Percentiles rank a stretch among this genome's conserved stretches.
phyloP scores from a whole-genome alignment of 2,888 invertebrate genomes.

The Agrenia bidenticulata region DNA sequence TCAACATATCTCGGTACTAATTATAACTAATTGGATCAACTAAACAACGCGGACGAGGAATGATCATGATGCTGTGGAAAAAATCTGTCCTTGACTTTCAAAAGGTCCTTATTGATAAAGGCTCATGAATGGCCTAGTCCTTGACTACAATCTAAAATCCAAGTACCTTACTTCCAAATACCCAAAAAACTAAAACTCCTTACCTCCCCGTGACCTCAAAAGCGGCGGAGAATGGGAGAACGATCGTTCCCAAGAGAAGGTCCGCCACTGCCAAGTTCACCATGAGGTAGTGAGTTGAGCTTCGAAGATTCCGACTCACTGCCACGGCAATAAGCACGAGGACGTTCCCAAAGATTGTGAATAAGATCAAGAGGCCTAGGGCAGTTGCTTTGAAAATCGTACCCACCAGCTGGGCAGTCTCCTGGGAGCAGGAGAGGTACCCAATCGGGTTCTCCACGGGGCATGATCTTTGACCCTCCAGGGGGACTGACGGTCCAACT shows the following conservation, averaged over 20 bases:
- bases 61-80: too few relatives aligned
- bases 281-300: slow-evolving; percentile 68
- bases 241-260: slow-evolving; percentile 63
- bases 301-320: slow-evolving; percentile 58
- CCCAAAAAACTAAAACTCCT: slow-evolving; percentile 18
- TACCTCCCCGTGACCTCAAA: slow-evolving; percentile 61
- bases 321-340: slow-evolving; percentile 61
- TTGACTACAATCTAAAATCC: too few relatives aligned
- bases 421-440: slow-evolving; percentile 24
- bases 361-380: slow-evolving; percentile 56
- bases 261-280: slow-evolving; percentile 69
- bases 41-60: too few relatives aligned
- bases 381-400: slow-evolving; percentile 52
- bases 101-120: too few relatives aligned
- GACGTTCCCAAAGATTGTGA: slow-evolving; percentile 60
- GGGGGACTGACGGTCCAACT: too few relatives aligned
- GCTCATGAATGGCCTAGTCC: too few relatives aligned
- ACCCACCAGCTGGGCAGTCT: slow-evolving; percentile 22
- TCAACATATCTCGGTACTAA: too few relatives aligned
- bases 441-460: slow-evolving; percentile 24
- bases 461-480: neutral
- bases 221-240: slow-evolving; percentile 63
- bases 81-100: too few relatives aligned
- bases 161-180: too few relatives aligned
- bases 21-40: too few relatives aligned